Percentiles rank a stretch among this genome's conserved stretches.
These are phyloP conservation scores for Dipus sagitta DNA, from an alignment of 2,797 vertebrate genomes.

Conservation along the genomic window DNA sequence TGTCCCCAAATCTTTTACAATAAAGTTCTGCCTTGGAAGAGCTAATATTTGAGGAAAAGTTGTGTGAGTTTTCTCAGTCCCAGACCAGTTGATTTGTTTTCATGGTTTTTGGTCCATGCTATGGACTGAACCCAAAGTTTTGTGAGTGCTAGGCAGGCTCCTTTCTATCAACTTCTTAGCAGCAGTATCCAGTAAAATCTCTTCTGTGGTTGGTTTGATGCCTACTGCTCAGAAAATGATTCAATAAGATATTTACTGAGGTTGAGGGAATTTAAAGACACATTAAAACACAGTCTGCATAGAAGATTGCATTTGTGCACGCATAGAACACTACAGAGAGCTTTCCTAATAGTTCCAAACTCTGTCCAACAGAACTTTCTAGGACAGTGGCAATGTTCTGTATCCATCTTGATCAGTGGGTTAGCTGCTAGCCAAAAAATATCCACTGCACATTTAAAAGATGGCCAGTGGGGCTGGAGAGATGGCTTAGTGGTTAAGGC, in stretches of 20 bases:
- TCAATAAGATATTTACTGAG: slow-evolving; percentile 17
- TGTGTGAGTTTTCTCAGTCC: background rate
- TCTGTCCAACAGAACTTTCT: background rate
- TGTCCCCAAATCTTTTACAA: background rate
- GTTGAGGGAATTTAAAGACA: background rate
- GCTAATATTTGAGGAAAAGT: background rate
- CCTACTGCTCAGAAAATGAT: background rate
- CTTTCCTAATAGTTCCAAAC: background rate
- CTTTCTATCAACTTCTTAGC: background rate
- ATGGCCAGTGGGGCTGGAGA: background rate
- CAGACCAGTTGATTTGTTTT: background rate
- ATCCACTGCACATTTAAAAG: background rate
- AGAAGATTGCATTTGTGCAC: background rate
- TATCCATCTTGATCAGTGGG: background rate
- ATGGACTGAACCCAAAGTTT: background rate
- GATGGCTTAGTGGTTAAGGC: too few species aligned
- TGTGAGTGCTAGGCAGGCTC: background rate
- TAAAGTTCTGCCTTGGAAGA: background rate
- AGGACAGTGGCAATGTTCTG: background rate
- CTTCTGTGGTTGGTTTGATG: background rate
- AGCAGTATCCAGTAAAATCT: background rate
- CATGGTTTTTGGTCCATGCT: background rate
- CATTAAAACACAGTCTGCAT: background rate
- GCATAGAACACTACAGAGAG: background rate
- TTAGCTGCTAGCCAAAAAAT: background rate